Conservation (phyloP, 2,113 vertebrate genomes). For the Peromyscus maniculatus region DNA sequence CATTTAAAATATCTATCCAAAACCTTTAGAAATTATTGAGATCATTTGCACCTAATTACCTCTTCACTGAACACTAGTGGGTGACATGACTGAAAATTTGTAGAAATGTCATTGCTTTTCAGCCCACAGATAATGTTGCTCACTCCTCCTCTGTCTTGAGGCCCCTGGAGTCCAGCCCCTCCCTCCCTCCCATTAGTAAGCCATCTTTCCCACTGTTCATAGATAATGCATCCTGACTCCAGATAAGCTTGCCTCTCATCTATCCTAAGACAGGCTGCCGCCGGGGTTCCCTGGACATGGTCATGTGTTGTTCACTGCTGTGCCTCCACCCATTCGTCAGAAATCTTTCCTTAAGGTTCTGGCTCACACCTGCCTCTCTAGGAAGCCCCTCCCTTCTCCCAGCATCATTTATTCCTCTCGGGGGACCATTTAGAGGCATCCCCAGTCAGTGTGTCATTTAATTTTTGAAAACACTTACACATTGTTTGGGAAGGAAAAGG, state of each 20-base stretch:
- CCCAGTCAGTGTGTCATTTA: background rate
- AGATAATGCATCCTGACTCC: slow-evolving; percentile 3
- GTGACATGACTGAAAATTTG: slow-evolving; percentile 40
- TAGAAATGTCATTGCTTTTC: slow-evolving; percentile 61
- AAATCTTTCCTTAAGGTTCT: slow-evolving; percentile 27
- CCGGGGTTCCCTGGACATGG: background rate
- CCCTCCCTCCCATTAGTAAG: slow-evolving; percentile 39
- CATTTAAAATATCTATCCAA: slow-evolving; percentile 61
- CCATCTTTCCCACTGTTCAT: slow-evolving; percentile 7
- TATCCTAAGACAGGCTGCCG: slow-evolving; percentile 25
- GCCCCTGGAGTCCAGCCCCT: slow-evolving; percentile 17
- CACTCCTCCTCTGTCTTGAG: slow-evolving; percentile 40
- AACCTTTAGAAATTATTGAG: slow-evolving; percentile 60
- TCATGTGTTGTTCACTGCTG: background rate
- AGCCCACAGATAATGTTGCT: slow-evolving; percentile 29
- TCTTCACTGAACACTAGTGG: background rate
- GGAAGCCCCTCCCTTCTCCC: slow-evolving; percentile 23
- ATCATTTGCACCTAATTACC: slow-evolving; percentile 5
- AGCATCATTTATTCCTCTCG: slow-evolving; percentile 13
- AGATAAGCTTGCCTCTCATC: slow-evolving; percentile 25
- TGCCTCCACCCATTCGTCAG: background rate
- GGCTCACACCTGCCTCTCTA: slow-evolving; percentile 22
- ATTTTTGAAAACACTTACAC: slow-evolving; percentile 4
- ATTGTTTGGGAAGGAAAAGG: background rate
- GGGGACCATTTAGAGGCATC: background rate